phyloP scores from a whole-genome alignment of 2,888 invertebrate species.

The Heliconius erato region DNA sequence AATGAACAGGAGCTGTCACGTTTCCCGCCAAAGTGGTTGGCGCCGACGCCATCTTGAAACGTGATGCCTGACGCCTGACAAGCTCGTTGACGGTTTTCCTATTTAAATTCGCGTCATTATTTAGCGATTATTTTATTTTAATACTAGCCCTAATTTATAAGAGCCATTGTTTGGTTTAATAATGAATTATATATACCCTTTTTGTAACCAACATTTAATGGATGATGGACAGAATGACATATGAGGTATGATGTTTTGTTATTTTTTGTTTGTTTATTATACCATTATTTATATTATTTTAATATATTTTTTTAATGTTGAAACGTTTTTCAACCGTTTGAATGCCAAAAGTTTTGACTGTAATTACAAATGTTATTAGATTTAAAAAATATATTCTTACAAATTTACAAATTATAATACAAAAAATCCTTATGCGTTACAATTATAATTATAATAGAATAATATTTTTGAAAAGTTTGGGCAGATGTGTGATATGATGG shows the following conservation, averaged over 20 bases:
- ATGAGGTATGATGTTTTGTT: not conserved
- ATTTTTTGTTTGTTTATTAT: not conserved
- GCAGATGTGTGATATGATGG: no score
- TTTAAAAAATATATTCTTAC: no score
- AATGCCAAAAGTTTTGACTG: no score
- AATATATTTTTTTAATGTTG: no score
- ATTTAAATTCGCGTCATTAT: conserved; percentile 79
- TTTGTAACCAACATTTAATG: conserved; percentile 47
- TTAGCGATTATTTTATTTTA: conserved; percentile 70
- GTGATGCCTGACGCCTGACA: conserved; percentile 65
- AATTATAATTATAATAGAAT: no score
- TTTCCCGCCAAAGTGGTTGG: conserved; percentile 72
- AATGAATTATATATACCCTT: conserved; percentile 62
- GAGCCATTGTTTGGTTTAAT: conserved; percentile 68
- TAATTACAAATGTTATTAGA: no score
- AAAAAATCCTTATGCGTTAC: no score
- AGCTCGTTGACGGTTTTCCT: conserved; percentile 71
- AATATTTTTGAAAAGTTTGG: no score
- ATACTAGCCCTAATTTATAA: conserved; percentile 72
- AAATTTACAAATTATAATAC: no score
- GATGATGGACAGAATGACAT: conserved; percentile 31
- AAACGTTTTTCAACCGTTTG: no score
- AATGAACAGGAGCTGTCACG: conserved; percentile 63
- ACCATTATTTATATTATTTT: no score
- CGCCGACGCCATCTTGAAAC: conserved; percentile 78